Conservation (phyloP, 2,888 invertebrate species). For the Eucera pruinosa region DNA sequence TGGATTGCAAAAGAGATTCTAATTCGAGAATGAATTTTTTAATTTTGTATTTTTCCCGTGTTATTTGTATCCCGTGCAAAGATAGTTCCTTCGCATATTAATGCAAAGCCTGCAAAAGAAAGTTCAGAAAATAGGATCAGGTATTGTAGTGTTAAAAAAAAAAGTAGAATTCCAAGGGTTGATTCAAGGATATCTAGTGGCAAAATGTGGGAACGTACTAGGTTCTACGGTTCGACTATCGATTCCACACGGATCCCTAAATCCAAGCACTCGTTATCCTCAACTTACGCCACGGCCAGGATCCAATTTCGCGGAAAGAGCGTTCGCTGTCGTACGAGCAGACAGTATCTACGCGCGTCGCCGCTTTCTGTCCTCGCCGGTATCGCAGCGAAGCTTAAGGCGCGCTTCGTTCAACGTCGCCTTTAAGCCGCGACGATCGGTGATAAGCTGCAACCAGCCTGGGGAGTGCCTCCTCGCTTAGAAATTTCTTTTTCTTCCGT, state of each 20-base stretch:
- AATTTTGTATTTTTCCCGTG: too few relatives aligned
- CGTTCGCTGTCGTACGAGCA: constrained; percentile 35
- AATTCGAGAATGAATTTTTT: too few relatives aligned
- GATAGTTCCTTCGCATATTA: too few relatives aligned
- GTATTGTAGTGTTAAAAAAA: too few relatives aligned
- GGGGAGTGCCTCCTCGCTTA: constrained; percentile 16
- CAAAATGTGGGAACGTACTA: background rate
- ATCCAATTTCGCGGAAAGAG: constrained; percentile 57
- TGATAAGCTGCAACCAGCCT: constrained; percentile 47
- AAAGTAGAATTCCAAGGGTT: background rate
- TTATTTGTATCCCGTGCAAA: too few relatives aligned
- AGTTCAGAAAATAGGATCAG: too few relatives aligned
- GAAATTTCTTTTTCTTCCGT: constrained; percentile 31
- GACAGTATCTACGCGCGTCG: constrained; percentile 50
- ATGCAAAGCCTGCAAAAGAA: too few relatives aligned
- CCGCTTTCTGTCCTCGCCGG: constrained; percentile 34
- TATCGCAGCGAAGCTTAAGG: constrained; percentile 52
- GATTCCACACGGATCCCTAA: constrained; percentile 40
- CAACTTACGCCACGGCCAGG: constrained; percentile 44
- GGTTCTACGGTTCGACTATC: constrained; percentile 36
- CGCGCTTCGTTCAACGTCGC: constrained; percentile 50
- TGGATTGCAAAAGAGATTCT: too few relatives aligned
- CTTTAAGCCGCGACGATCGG: constrained; percentile 48
- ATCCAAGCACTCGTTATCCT: constrained; percentile 54
- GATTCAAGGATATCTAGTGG: background rate